Evolutionary conservation across 2,113 vertebrate genomes (phyloP).

Genomic region (Myocastor coypus): DNA sequence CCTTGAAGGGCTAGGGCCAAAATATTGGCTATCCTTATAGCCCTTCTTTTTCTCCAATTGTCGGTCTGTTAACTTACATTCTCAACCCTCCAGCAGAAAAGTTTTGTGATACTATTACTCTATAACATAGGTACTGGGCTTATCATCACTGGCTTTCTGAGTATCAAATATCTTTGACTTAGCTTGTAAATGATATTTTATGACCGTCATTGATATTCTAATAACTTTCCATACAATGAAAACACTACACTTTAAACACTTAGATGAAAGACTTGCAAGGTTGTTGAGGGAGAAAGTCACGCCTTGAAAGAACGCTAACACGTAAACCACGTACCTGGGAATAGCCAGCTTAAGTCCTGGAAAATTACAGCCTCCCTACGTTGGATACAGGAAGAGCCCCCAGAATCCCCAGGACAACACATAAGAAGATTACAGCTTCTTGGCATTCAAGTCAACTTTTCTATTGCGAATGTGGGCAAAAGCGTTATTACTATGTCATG

Average conservation of each 20-base stretch:
- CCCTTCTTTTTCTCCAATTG: too few relatives aligned
- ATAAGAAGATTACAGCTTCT: not conserved
- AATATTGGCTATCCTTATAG: too few relatives aligned
- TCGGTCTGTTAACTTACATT: too few relatives aligned
- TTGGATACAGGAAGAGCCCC: not conserved
- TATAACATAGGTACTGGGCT: too few relatives aligned
- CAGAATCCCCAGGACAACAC: not conserved
- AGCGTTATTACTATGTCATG: not conserved
- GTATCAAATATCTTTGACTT: too few relatives aligned
- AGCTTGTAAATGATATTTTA: too few relatives aligned
- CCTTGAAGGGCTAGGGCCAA: too few relatives aligned
- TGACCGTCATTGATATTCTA: too few relatives aligned
- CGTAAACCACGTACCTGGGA: not conserved
- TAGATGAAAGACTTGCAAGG: constrained; percentile 35
- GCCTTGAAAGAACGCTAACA: constrained; percentile 14
- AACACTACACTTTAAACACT: constrained; percentile 21
- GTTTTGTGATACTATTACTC: too few relatives aligned
- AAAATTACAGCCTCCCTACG: not conserved
- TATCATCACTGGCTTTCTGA: too few relatives aligned
- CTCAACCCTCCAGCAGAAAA: too few relatives aligned
- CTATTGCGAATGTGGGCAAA: not conserved
- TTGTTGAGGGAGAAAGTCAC: not conserved
- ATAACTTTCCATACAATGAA: too few relatives aligned
- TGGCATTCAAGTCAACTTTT: not conserved
- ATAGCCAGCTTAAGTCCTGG: not conserved